Evolutionary conservation across 2,113 vertebrate species (phyloP).

Genomic region (Labrus mixtus): DNA sequence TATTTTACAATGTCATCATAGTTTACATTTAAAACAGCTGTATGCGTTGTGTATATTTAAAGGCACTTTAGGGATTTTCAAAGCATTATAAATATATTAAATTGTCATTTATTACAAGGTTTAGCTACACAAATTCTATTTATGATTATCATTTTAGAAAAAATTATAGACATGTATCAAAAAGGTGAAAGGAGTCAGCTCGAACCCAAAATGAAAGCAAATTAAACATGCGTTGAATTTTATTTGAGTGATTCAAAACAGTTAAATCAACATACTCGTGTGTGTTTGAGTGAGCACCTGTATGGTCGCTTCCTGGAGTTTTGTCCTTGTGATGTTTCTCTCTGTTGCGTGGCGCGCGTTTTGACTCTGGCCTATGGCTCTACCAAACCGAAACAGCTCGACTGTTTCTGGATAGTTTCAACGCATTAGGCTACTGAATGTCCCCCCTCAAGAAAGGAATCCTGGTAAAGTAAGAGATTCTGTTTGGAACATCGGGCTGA

Average conservation of each 20-base stretch:
- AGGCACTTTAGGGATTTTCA: conserved; percentile 81
- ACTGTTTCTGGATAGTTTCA: background rate
- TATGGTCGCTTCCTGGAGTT: conserved; percentile 28
- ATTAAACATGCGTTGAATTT: conserved; percentile 52
- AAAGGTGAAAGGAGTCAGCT: background rate
- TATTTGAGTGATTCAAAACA: conserved; percentile 25
- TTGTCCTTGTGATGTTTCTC: conserved; percentile 71
- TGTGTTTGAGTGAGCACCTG: conserved; percentile 46
- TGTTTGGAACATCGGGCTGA: conserved; percentile 1
- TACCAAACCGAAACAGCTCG: background rate
- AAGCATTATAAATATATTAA: conserved; percentile 87
- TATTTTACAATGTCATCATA: conserved; percentile 60
- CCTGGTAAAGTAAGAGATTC: conserved; percentile 22
- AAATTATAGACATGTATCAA: conserved; percentile 6
- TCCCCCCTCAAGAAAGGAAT: conserved; percentile 32
- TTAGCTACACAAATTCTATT: conserved; percentile 74
- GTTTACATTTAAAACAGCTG: conserved; percentile 73
- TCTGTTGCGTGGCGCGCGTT: conserved; percentile 48
- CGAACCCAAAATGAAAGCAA: conserved; percentile 27
- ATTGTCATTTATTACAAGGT: conserved; percentile 89
- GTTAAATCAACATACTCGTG: conserved; percentile 34
- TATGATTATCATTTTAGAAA: conserved; percentile 35
- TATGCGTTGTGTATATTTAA: conserved; percentile 53
- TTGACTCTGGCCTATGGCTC: background rate
- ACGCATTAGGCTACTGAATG: background rate